Evolutionary conservation across 2,113 vertebrate genomes (phyloP), one percentile per base, ranked within the genome.

Genomic region (Phalacrocorax aristotelis): DNA sequence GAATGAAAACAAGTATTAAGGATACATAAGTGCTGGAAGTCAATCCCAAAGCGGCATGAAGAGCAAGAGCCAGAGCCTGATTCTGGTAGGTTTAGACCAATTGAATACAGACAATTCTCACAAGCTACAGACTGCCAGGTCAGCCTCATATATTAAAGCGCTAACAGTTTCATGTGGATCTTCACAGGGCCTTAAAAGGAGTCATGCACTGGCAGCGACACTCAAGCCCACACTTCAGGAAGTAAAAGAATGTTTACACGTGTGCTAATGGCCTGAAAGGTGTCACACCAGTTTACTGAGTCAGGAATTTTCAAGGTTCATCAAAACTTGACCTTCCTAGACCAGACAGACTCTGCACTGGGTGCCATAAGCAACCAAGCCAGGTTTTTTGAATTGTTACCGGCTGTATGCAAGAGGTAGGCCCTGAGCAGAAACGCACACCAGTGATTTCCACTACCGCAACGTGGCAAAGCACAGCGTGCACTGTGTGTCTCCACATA

Each of bases 181-280:
- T 68, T 71, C 42, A 46, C 54, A 18, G 22, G 23, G 51, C 58
- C 51, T 80, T 78, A 71, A 92, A 88, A 68, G 40, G 52, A 74
- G 48, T 11, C 70, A 62, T 7, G 22, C 13, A 10, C 40, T 68
- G 18, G n/a, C 36, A 83, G 25, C 44, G 76, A n/a, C 32, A n/a
- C 58, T 79, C 46, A 71, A 48, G 7, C 21, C 34, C n/a, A 12
- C 30, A 66, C 38, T 44, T 38, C 40, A 79, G 18, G 29, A 52
- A 48, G 23, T 34, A 65, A 72, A 83, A 20, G 40, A n/a, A 11
- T 13, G 27, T 68, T 81, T 61, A 61, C 54, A 34, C 12, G 26
- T 1, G 3, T 0, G 0, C 40, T 46, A 62, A 51, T 3, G 25
- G 62, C 25, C 52, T 11, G 2, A 61, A 46, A 89, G 9, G 25